Evolutionary conservation across 2,797 vertebrate species (phyloP), one percentile per base, ranked within the genome.

Genomic region (Toxotes lorentzi): DNA sequence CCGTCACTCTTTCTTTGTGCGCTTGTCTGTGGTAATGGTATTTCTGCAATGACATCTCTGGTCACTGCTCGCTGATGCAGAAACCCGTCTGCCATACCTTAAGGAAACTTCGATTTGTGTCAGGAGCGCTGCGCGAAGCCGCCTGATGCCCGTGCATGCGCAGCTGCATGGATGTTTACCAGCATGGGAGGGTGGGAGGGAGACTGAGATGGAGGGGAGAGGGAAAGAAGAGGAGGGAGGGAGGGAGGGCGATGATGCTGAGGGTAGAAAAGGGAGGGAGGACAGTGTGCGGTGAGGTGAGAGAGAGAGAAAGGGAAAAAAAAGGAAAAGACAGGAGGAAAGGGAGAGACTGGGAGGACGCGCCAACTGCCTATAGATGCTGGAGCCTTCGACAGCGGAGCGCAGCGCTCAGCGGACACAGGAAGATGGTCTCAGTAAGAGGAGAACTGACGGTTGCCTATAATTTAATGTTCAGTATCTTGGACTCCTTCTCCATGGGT

Each of bases 381-480:
- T 91, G 93, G 93, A 94, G 93, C 91, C 93, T 93, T 92, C 87
- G 79, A 91, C 92, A 85, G 90, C 83, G 85, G 89, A 92, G 93
- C 86, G 86, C 63, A 80, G 88, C 75, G 93, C 93, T 86, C 93
- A 92, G 91, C 90, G 91, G 92, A 91, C 90, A 77, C 91, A 93
- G 89, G 92, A 95, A 95, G 93, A 96, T 95, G 95, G 95, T 95
- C 92, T 95, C 95, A 95, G 95, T 96, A 95, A 96, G 96, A 95
- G 96, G 95, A 93, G 96, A 96, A 96, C 96, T 96, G 97, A 96
- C 95, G 86, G 94, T 95, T 84, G 92, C 95, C 95, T 97, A 95
- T 97, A 96, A 97, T 96, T 96, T 97, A 95, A 93, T 96, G 95
- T 97, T 96, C 94, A 97, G 94, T 94, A 97, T 95, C 94, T 96